phyloP scores from a whole-genome alignment of 2,113 vertebrate genomes.

The Speoplatyrhinus poulsoni region DNA sequence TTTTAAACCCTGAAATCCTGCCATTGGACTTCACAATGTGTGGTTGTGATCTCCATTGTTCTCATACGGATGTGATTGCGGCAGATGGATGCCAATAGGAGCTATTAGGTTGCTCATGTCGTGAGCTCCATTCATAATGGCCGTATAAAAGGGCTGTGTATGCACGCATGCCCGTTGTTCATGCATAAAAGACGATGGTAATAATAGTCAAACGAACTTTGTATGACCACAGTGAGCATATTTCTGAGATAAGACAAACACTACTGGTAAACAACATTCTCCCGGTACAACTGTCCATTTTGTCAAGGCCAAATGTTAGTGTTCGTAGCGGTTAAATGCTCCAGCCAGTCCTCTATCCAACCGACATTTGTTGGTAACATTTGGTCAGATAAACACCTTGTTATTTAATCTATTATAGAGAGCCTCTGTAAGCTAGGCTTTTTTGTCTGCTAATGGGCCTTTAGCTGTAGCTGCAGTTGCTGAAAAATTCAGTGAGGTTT shows the following conservation, averaged over 20 bases:
- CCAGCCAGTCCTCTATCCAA: neutral
- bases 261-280: neutral
- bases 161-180: no score
- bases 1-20: neutral
- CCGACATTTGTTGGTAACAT: constrained; percentile 10
- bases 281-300: constrained; percentile 12
- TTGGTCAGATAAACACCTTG: constrained; percentile 61
- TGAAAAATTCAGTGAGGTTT: constrained; percentile 69
- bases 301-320: constrained; percentile 13
- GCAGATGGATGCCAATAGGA: neutral
- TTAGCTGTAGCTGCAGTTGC: constrained; percentile 52
- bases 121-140: neutral
- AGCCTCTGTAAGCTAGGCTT: constrained; percentile 39
- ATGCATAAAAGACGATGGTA: no score
- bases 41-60: neutral
- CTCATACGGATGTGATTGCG: neutral
- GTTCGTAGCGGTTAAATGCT: constrained; percentile 9
- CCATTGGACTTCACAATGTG: neutral
- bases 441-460: constrained; percentile 58
- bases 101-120: neutral
- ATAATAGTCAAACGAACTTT: no score
- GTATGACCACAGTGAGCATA: neutral
- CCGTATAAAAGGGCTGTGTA: no score
- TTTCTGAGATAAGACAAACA: neutral
- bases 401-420: constrained; percentile 71